Percentiles rank a stretch among this genome's conserved stretches.
phyloP scores from a whole-genome alignment of 2,888 invertebrate genomes.

The Ditula angustiorana region DNA sequence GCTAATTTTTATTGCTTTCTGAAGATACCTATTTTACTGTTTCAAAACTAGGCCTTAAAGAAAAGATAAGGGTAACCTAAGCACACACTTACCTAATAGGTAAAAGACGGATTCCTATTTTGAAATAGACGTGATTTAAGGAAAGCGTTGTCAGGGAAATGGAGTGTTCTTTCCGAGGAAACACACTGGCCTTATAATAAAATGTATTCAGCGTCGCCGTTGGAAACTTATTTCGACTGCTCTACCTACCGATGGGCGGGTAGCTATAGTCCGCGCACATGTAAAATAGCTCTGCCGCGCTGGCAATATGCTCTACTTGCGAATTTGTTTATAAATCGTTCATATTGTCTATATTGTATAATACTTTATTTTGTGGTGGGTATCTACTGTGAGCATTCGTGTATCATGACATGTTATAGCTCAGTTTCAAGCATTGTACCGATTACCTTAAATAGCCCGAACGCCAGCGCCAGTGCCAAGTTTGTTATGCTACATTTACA shows the following conservation, averaged over 20 bases:
- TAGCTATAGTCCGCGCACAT: constrained; percentile 82
- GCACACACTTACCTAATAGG: no score
- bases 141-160: constrained; percentile 59
- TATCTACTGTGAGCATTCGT: no score
- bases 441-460: no score
- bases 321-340: constrained; percentile 19
- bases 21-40: background rate
- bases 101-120: background rate
- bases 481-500: no score
- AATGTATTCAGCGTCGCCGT: constrained; percentile 79
- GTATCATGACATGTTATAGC: no score
- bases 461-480: no score
- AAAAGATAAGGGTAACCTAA: background rate
- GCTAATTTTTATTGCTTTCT: no score
- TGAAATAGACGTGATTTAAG: constrained; percentile 53
- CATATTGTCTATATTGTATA: no score
- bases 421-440: no score
- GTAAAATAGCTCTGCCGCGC: constrained; percentile 76
- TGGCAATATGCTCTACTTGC: constrained; percentile 67
- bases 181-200: constrained; percentile 67
- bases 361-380: no score
- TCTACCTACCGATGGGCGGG: constrained; percentile 76
- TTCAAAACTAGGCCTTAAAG: background rate
- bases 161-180: constrained; percentile 57
- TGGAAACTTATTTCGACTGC: constrained; percentile 79